Evolutionary conservation across 2,113 vertebrate species (phyloP).

Genomic region (Microtus montanus): DNA sequence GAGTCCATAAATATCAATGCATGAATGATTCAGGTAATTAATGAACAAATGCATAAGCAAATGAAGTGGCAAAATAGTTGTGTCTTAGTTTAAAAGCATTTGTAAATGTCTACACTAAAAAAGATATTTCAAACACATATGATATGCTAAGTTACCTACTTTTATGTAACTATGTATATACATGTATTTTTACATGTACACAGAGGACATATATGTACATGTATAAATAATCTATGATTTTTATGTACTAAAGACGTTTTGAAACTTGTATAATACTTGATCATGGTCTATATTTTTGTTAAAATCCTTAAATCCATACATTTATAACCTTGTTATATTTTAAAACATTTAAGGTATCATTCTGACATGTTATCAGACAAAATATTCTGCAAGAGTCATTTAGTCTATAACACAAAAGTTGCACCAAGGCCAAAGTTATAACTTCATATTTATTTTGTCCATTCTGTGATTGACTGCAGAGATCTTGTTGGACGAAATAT

Average conservation of each 20-base stretch:
- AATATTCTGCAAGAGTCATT: conserved; percentile 16
- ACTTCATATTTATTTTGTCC: conserved; percentile 32
- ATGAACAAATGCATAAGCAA: neutral
- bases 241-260: neutral
- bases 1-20: neutral
- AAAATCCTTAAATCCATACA: neutral
- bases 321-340: neutral
- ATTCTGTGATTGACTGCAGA: conserved; percentile 3
- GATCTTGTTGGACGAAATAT: neutral
- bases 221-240: neutral
- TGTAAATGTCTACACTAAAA: neutral
- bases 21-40: neutral
- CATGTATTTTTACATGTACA: neutral
- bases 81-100: neutral
- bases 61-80: neutral
- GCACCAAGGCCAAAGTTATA: neutral
- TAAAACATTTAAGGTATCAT: neutral
- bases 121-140: neutral
- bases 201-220: neutral
- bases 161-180: neutral
- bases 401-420: neutral
- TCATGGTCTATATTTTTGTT: neutral
- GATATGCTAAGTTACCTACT: neutral
- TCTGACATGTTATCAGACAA: conserved; percentile 17
- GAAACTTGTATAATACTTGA: neutral